phyloP scores from a whole-genome alignment of 2,888 invertebrate genomes.

The Drosophila borborema region DNA sequence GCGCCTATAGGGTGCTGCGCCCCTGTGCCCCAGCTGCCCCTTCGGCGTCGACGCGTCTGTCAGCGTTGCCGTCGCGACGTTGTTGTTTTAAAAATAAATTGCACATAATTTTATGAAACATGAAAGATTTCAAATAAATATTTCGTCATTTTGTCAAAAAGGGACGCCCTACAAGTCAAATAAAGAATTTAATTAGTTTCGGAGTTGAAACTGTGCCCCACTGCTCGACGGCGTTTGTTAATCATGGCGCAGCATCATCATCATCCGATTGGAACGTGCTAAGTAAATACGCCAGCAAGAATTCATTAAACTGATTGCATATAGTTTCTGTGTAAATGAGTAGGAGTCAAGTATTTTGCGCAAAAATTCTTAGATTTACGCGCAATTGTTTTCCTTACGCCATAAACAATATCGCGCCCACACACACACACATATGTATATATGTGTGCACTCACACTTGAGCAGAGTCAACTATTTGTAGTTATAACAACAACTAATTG shows the following conservation, averaged over 20 bases:
- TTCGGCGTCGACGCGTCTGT: slow-evolving; percentile 42
- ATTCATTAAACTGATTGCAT: background rate
- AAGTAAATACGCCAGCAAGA: slow-evolving; percentile 8
- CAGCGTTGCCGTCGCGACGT: slow-evolving; percentile 53
- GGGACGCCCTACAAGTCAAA: background rate
- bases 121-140: slow-evolving; percentile 81
- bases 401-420: slow-evolving; percentile 31
- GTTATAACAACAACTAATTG: slow-evolving; percentile 71
- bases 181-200: slow-evolving; percentile 43
- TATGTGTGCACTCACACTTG: background rate
- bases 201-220: slow-evolving; percentile 9
- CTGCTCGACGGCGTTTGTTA: slow-evolving; percentile 6
- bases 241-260: slow-evolving; percentile 21
- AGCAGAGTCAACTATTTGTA: slow-evolving; percentile 28
- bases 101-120: slow-evolving; percentile 79
- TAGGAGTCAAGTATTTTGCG: slow-evolving; percentile 23
- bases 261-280: slow-evolving; percentile 15
- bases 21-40: slow-evolving; percentile 10
- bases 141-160: slow-evolving; percentile 71
- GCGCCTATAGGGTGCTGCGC: slow-evolving; percentile 12
- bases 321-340: slow-evolving; percentile 33
- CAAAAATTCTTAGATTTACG: slow-evolving; percentile 56
- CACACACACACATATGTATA: slow-evolving; percentile 1
- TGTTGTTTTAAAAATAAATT: slow-evolving; percentile 74
- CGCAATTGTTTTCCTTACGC: slow-evolving; percentile 27